phyloP scores from a whole-genome alignment of 2,113 vertebrate species.

The Abramis brama region DNA sequence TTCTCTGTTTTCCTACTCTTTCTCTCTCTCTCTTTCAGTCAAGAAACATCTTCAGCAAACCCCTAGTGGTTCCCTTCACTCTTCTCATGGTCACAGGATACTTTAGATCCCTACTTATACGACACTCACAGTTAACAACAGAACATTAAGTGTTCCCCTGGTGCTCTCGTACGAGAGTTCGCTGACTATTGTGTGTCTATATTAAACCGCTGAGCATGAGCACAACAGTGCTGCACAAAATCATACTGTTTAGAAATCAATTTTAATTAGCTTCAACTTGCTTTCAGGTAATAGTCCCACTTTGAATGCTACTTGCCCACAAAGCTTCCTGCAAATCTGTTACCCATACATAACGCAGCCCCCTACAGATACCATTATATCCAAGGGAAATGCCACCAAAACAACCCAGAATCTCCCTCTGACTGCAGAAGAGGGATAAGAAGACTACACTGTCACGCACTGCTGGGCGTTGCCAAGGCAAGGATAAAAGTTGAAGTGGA shows the following conservation, averaged over 20 bases:
- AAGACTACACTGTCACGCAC: constrained; percentile 51
- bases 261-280: constrained; percentile 10
- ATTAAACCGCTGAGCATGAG: constrained; percentile 2
- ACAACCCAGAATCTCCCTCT: constrained; percentile 72
- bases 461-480: constrained; percentile 60
- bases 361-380: constrained; percentile 13
- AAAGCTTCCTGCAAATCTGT: not conserved
- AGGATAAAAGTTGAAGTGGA: constrained; percentile 60
- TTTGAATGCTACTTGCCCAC: not conserved
- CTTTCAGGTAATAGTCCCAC: not conserved
- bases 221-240: not conserved
- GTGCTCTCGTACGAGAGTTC: not conserved
- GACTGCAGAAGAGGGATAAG: constrained; percentile 41
- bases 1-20: not conserved
- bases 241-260: not conserved
- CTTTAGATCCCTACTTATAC: not conserved
- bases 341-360: not conserved
- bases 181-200: not conserved
- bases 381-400: constrained; percentile 50
- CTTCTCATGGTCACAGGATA: not conserved
- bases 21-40: not conserved
- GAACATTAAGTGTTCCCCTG: constrained; percentile 24
- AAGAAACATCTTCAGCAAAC: constrained; percentile 1
- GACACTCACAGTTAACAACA: constrained; percentile 1
- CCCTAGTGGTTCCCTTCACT: not conserved